Conservation (phyloP, 2,888 invertebrate genomes). For the Synanthedon myopaeformis region DNA sequence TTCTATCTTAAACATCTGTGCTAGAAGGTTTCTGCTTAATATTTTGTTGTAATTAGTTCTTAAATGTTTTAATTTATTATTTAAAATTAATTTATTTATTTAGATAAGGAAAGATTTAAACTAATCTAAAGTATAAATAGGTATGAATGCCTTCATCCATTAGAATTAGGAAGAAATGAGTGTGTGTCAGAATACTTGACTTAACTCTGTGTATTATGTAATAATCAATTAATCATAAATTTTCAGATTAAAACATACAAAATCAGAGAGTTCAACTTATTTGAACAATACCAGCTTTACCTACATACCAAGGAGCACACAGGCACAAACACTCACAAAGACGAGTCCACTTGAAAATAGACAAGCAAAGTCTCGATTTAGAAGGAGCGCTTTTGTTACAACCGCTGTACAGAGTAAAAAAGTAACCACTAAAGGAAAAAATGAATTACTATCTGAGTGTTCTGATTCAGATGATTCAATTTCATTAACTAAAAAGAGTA, state of each 20-base stretch:
- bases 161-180: too few relatives aligned
- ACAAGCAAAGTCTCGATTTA: conserved; percentile 61
- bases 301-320: conserved; percentile 49
- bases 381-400: conserved; percentile 71
- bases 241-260: conserved; percentile 56
- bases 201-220: neutral
- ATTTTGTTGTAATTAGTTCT: too few relatives aligned
- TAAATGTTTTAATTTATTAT: too few relatives aligned
- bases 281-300: conserved; percentile 55
- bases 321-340: conserved; percentile 23
- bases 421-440: conserved; percentile 25
- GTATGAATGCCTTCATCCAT: too few relatives aligned
- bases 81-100: too few relatives aligned
- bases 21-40: too few relatives aligned
- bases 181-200: too few relatives aligned
- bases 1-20: too few relatives aligned
- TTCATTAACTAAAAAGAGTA: conserved; percentile 46
- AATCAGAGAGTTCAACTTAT: conserved; percentile 44
- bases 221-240: neutral
- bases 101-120: too few relatives aligned
- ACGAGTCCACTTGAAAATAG: conserved; percentile 25
- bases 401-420: conserved; percentile 65
- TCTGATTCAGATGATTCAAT: conserved; percentile 59
- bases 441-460: conserved; percentile 37
- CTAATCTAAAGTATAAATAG: too few relatives aligned